These are phyloP conservation scores for Metalampra italica DNA, from an alignment of 2,888 invertebrate genomes.

Conservation along the genomic window DNA sequence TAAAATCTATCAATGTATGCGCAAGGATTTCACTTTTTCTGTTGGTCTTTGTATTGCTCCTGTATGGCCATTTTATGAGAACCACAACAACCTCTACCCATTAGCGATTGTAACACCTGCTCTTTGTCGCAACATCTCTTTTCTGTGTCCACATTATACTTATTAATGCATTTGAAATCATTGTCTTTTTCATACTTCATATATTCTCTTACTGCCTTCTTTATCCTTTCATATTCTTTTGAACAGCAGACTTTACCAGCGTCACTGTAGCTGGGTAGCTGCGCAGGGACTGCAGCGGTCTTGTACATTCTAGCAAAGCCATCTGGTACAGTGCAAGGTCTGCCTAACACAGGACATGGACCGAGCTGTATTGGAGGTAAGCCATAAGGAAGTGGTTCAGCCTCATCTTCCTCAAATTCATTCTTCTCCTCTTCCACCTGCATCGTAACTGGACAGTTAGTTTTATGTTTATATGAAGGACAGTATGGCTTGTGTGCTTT, in stretches of 20 bases:
- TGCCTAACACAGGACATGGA: slow-evolving; percentile 68
- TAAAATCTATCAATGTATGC: slow-evolving; percentile 37
- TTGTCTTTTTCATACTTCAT: slow-evolving; percentile 56
- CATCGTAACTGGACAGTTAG: slow-evolving; percentile 54
- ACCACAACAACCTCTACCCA: slow-evolving; percentile 63
- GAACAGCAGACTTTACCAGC: slow-evolving; percentile 71
- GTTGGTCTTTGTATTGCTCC: slow-evolving; percentile 45
- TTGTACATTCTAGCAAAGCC: slow-evolving; percentile 70
- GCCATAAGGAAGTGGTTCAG: slow-evolving; percentile 62
- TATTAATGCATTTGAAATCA: slow-evolving; percentile 61
- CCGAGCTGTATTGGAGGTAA: slow-evolving; percentile 64
- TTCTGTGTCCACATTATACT: slow-evolving; percentile 62
- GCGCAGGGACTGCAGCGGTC: slow-evolving; percentile 43
- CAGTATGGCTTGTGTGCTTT: slow-evolving; percentile 61
- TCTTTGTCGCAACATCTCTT: slow-evolving; percentile 68
- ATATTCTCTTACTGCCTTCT: slow-evolving; percentile 62
- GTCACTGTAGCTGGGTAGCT: slow-evolving; percentile 57
- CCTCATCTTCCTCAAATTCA: slow-evolving; percentile 60
- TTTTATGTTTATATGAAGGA: slow-evolving; percentile 60
- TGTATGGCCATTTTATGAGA: slow-evolving; percentile 61
- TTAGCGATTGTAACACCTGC: slow-evolving; percentile 46
- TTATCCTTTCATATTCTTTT: slow-evolving; percentile 66
- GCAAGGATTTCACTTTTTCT: slow-evolving; percentile 25
- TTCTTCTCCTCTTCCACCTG: slow-evolving; percentile 45
- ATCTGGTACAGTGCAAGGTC: slow-evolving; percentile 63